A percentile compares a stretch with the other conserved stretches of the same genome.
Conservation (phyloP, 2,888 invertebrate species). For the Thymelicus lineola region DNA sequence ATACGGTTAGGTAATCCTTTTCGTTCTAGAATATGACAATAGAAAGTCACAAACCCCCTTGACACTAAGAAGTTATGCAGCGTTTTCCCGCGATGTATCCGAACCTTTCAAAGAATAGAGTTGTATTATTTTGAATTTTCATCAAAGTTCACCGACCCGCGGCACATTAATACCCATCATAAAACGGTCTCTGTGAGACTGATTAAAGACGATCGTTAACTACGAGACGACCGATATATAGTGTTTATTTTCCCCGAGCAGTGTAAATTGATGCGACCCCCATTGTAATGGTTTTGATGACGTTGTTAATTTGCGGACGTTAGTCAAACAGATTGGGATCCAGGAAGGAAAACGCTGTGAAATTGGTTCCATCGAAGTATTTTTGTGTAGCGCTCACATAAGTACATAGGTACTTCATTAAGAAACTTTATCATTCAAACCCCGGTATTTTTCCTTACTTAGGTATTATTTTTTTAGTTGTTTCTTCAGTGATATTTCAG, state of each 20-base stretch:
- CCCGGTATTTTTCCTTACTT: too few species aligned
- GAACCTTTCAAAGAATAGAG: too few species aligned
- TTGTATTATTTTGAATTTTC: slow-evolving; percentile 44
- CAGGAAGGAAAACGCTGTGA: neutral
- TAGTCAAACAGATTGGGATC: slow-evolving; percentile 5
- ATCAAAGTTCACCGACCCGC: slow-evolving; percentile 68
- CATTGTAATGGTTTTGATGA: slow-evolving; percentile 25
- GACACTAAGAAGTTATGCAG: slow-evolving; percentile 9
- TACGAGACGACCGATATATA: slow-evolving; percentile 34
- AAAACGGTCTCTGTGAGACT: slow-evolving; percentile 66
- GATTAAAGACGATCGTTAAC: slow-evolving; percentile 64
- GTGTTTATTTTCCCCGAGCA: slow-evolving; percentile 48
- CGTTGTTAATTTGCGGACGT: slow-evolving; percentile 25
- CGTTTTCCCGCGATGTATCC: slow-evolving; percentile 16
- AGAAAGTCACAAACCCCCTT: slow-evolving; percentile 4
- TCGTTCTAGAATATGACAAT: neutral
- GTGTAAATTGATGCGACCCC: slow-evolving; percentile 46
- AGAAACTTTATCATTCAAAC: neutral
- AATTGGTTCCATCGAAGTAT: neutral
- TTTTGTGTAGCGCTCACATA: neutral
- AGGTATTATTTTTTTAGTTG: too few species aligned
- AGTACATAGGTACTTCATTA: neutral
- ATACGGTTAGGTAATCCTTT: slow-evolving; percentile 45
- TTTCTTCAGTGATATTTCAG: too few species aligned
- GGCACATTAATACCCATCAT: slow-evolving; percentile 68